Percentiles rank a stretch among this genome's conserved stretches.
These are phyloP conservation scores for Chrysochloris asiatica DNA, from an alignment of 2,113 vertebrate genomes.

Conservation along the genomic window DNA sequence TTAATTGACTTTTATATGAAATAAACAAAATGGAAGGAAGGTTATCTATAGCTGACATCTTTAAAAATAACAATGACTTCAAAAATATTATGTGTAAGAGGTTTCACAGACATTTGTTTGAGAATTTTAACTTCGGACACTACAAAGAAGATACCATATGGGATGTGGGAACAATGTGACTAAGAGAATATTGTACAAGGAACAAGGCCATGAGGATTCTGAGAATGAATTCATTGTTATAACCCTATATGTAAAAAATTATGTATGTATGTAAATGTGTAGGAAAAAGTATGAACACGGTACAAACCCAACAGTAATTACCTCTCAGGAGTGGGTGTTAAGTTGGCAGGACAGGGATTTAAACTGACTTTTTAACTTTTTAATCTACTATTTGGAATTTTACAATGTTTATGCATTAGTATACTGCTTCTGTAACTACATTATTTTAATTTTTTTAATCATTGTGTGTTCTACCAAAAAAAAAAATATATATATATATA, in stretches of 20 bases:
- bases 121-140: not conserved
- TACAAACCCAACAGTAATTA: not conserved
- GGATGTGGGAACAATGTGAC: not conserved
- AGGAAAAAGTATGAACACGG: not conserved
- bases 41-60: not conserved
- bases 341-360: no score
- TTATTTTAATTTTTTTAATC: conserved; percentile 35
- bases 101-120: not conserved
- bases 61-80: not conserved
- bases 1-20: conserved; percentile 27
- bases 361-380: not conserved
- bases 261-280: not conserved
- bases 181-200: not conserved
- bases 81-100: not conserved
- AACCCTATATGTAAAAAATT: not conserved
- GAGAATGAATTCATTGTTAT: not conserved
- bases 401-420: not conserved
- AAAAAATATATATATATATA: not conserved
- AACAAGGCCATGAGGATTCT: not conserved
- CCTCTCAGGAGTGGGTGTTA: not conserved
- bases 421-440: not conserved
- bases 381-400: conserved; percentile 28
- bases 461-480: conserved; percentile 3
- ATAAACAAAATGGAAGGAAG: conserved; percentile 14
- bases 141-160: not conserved